Evolutionary conservation across 2,797 vertebrate species (phyloP), one percentile per base, ranked within the genome.

Genomic region (Prunella strophiata): DNA sequence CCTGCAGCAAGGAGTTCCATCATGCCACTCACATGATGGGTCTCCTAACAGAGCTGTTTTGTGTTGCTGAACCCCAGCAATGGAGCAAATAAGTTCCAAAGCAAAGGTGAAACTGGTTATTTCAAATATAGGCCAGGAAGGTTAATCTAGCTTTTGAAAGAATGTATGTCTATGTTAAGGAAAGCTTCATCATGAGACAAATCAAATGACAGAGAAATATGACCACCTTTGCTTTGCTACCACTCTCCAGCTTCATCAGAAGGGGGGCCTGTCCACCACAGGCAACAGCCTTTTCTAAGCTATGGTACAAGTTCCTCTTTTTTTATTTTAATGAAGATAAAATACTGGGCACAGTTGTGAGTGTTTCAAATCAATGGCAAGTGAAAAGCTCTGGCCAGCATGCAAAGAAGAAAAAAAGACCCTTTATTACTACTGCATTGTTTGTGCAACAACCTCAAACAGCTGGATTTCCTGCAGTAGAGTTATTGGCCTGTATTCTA

Each of bases 311-410:
- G 6, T 6, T 61, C 27, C 27, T 86, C 54, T 22, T 63, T 50
- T 50, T 67, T 55, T 48, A 34, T 81, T 70, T 87, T 88, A 91
- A 82, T 48, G 34, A 82, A 61, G 50, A 90, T 50, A 87, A 76
- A 94, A 89, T 71, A 74, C 47, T 30, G 22, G 50, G 61, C 61
- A 87, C 50, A 91, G 61, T 42, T 47, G 8, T 30, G 59, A 75
- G 36, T 22, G 20, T 70, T 95, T 89, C 81, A 67, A 58, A 96
- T 58, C 81, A 88, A 74, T n/a, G 34, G 29, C 18, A 83, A 95
- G 26, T 36, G 27, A 94, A 96, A 91, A 92, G 88, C 65, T 62
- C 72, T 68, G 68, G 72, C 13, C 54, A 77, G 61, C 61, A 25
- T 34, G 22, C 7, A 13, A 83, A 19, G 17, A 81, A 38, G 13